Percentiles rank a stretch among this genome's conserved stretches.
Conservation (phyloP, 2,113 vertebrate species). For the Phyllopteryx taeniolatus region DNA sequence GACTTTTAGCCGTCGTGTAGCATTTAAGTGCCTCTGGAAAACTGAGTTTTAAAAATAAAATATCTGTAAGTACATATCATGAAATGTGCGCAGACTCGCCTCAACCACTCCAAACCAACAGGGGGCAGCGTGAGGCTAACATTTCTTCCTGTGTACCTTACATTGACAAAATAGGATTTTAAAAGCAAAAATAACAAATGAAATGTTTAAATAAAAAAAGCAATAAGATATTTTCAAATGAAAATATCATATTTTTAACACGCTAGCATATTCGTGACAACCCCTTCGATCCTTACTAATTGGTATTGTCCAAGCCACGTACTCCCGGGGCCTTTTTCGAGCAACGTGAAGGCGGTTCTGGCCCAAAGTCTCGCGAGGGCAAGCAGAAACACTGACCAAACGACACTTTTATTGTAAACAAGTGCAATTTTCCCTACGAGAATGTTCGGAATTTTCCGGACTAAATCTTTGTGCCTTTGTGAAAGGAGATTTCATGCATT, state of each 20-base stretch:
- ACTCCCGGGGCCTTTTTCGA: too few relatives aligned
- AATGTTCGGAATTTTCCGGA: not conserved
- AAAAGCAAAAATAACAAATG: not conserved
- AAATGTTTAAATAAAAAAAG: not conserved
- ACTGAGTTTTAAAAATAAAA: not conserved
- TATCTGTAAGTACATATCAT: too few relatives aligned
- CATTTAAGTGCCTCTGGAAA: constrained; percentile 2
- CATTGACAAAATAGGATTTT: not conserved
- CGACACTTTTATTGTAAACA: not conserved
- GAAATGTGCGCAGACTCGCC: too few relatives aligned
- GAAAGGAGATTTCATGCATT: not conserved
- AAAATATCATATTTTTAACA: too few relatives aligned
- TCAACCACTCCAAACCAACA: not conserved
- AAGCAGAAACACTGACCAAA: not conserved
- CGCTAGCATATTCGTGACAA: too few relatives aligned
- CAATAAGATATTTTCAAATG: too few relatives aligned
- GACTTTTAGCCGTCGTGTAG: not conserved
- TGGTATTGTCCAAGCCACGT: too few relatives aligned
- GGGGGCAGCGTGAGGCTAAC: not conserved
- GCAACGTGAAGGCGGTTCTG: not conserved
- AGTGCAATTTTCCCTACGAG: not conserved
- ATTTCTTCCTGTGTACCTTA: not conserved
- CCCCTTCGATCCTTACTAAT: too few relatives aligned
- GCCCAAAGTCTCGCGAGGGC: not conserved
- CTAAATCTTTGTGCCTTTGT: not conserved